These are phyloP conservation scores for Antennarius striatus DNA, from an alignment of 2,113 vertebrate species.

Conservation along the genomic window DNA sequence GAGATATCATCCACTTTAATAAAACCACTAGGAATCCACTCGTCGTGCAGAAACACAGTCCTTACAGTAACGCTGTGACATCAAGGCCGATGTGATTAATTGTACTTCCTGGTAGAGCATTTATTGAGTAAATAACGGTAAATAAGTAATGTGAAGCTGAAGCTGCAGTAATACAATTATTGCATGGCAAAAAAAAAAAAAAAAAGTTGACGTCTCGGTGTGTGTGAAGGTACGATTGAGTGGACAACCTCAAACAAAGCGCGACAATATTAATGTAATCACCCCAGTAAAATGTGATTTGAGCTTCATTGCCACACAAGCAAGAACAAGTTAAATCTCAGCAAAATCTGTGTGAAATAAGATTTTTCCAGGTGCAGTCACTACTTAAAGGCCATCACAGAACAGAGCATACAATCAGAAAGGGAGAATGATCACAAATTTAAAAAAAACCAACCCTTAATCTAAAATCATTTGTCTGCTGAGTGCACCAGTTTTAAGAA, in stretches of 20 bases:
- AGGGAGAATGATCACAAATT: no score
- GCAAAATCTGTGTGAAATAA: conserved; percentile 15
- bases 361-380: neutral
- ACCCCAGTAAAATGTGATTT: conserved; percentile 16
- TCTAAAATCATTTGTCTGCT: no score
- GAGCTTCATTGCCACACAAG: conserved; percentile 25
- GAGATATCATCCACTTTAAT: conserved; percentile 53
- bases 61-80: conserved; percentile 16
- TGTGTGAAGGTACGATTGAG: no score
- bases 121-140: no score
- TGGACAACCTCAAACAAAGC: no score
- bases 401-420: conserved; percentile 27
- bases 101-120: neutral
- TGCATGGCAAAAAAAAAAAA: no score
- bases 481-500: conserved; percentile 6
- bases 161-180: no score
- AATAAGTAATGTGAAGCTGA: no score
- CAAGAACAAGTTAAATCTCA: conserved; percentile 29
- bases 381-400: neutral
- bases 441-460: no score
- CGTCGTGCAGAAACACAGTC: conserved; percentile 13
- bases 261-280: conserved; percentile 26
- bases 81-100: conserved; percentile 1
- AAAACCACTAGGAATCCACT: conserved; percentile 29
- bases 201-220: no score